Evolutionary conservation across 2,797 vertebrate species (phyloP).

Genomic region (Aplochiton taeniatus): DNA sequence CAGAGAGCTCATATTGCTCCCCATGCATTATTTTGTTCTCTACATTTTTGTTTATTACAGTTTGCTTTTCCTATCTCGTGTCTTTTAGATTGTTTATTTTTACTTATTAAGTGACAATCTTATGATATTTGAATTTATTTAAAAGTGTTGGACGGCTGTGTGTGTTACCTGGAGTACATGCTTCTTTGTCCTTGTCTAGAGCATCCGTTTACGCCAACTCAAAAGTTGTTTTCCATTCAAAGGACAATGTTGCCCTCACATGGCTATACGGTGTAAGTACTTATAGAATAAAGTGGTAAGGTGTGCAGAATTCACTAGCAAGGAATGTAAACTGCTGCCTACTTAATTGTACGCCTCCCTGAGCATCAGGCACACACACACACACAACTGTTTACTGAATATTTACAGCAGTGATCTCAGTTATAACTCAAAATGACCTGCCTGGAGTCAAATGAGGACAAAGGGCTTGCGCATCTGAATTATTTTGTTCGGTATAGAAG

Average conservation of each 20-base stretch:
- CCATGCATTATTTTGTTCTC: neutral
- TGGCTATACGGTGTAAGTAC: constrained; percentile 43
- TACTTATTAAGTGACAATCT: too few species aligned
- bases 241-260: constrained; percentile 75
- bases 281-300: too few species aligned
- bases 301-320: neutral
- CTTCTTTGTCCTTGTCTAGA: neutral
- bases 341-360: too few species aligned
- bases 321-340: neutral
- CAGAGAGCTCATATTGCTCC: neutral
- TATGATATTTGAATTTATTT: too few species aligned
- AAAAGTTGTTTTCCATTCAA: constrained; percentile 21
- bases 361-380: neutral
- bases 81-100: too few species aligned
- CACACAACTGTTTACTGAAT: neutral
- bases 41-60: neutral
- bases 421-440: too few species aligned
- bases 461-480: too few species aligned
- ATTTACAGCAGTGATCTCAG: neutral
- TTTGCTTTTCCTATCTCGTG: neutral
- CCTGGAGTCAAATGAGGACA: too few species aligned
- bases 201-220: too few species aligned
- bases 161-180: too few species aligned
- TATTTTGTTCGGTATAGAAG: too few species aligned
- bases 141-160: too few species aligned